These are phyloP conservation scores for Dolichallabes microphthalmus DNA, from an alignment of 2,113 vertebrate genomes.

Conservation along the genomic window DNA sequence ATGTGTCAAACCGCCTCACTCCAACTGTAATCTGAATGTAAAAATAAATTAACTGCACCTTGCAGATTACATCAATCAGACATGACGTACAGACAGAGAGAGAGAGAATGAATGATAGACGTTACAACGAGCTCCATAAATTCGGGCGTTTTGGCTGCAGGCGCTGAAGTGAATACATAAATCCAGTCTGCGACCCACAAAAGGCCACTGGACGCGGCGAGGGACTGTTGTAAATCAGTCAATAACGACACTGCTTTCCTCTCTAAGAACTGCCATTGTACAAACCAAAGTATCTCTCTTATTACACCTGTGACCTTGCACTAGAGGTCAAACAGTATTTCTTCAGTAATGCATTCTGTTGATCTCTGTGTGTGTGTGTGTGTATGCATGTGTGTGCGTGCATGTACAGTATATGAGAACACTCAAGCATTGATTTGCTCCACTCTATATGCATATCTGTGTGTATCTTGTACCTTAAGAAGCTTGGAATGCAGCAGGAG, in stretches of 20 bases:
- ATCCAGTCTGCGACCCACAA: conserved; percentile 35
- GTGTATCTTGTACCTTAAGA: conserved; percentile 78
- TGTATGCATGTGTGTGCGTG: background rate
- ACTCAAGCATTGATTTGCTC: background rate
- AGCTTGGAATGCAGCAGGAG: conserved; percentile 92
- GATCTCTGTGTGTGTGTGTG: conserved; percentile 27
- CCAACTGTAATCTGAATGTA: conserved; percentile 44
- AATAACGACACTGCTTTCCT: conserved; percentile 23
- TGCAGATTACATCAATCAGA: conserved; percentile 41
- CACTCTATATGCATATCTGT: background rate
- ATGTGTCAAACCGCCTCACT: background rate
- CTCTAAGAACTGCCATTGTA: conserved; percentile 2
- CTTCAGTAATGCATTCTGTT: background rate
- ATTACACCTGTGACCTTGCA: conserved; percentile 23
- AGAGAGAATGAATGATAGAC: background rate
- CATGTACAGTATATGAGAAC: background rate
- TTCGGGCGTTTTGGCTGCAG: conserved; percentile 1
- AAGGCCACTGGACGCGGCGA: conserved; percentile 1
- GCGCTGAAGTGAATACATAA: conserved; percentile 41
- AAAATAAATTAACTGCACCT: conserved; percentile 52
- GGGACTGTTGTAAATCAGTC: conserved; percentile 50
- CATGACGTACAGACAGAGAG: background rate
- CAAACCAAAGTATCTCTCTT: conserved; percentile 37
- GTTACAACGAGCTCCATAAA: conserved; percentile 36
- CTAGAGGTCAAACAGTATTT: conserved; percentile 29